Base-by-base conservation (phyloP, 2,797 vertebrate species). In the Sebastes taczanowskii region DNA sequence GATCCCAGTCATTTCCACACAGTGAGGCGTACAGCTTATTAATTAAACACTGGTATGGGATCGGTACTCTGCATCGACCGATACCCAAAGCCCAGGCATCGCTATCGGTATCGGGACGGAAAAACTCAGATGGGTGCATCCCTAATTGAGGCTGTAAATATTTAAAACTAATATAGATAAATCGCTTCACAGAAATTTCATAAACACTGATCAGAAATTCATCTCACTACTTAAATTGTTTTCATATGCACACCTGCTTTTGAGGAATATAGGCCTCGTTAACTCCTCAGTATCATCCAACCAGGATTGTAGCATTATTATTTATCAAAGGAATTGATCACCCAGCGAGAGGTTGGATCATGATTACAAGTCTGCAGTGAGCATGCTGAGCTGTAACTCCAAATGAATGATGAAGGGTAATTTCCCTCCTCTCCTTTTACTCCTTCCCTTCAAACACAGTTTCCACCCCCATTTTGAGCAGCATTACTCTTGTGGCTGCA, bases 401-500 rank as follows among this genome's bases (percentile, higher is more conserved):
- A 83, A 74, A 87, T 88, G 84, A 92, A 72, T 32, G 67, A 91
- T 89, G 75, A 80, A 86, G 72, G 32, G 13, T 83, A 93, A 91
- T 94, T 85, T 82, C 60, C 74, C 38, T 82, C 74, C 71, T 67
- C 30, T 42, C 65, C 23, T 62, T 53, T 82, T 60, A 59, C 20
- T 35, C 25, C 14, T 63, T 34, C 49, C 20, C 38, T 74, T 65
- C 46, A 62, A 70, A 75, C 56, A 7, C 29, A 18, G 16, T 67
- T 49, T 7, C n/a, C 4, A 2, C 20, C 16, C 18, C 20, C n/a
- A 71, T 46, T 23, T 23, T 58, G 11, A 75, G 38, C 68, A 23
- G 23, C 58, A 46, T 86, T 34, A 59, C 22, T 85, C 58, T 61
- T n/a, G 11, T 70, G 25, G 38, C 34, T 7, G 5, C n/a, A 20